These are phyloP conservation scores for Novumbra hubbsi DNA, from an alignment of 2,797 vertebrate genomes.

Conservation along the genomic window DNA sequence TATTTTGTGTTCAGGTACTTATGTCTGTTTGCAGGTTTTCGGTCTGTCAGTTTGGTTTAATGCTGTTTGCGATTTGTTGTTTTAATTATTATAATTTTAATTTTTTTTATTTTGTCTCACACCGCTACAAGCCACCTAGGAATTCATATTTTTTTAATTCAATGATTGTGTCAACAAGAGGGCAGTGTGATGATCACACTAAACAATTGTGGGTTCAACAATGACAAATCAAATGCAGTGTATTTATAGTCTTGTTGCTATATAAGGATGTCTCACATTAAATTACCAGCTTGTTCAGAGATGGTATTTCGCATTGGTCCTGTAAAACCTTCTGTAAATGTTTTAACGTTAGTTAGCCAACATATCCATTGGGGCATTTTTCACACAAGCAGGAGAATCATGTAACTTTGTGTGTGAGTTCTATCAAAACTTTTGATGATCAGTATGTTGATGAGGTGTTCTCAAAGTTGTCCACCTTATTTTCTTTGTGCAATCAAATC, in stretches of 20 bases:
- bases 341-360: neutral
- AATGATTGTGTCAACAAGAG: neutral
- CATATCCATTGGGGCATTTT: neutral
- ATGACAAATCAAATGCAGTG: neutral
- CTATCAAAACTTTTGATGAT: neutral
- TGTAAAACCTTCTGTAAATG: neutral
- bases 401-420: neutral
- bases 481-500: neutral
- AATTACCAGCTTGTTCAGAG: neutral
- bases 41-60: conserved; percentile 8
- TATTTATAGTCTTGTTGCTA: neutral
- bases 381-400: neutral
- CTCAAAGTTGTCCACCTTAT: neutral
- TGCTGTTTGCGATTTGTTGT: conserved; percentile 13
- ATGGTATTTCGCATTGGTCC: conserved; percentile 6
- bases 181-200: too few relatives aligned
- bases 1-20: conserved; percentile 17
- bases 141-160: neutral
- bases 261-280: neutral
- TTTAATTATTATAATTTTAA: too few relatives aligned
- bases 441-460: neutral
- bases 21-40: conserved; percentile 4
- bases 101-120: conserved; percentile 9
- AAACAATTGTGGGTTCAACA: neutral
- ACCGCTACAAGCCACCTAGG: conserved; percentile 1